phyloP scores from a whole-genome alignment of 2,113 vertebrate genomes.

The Ursus arctos region DNA sequence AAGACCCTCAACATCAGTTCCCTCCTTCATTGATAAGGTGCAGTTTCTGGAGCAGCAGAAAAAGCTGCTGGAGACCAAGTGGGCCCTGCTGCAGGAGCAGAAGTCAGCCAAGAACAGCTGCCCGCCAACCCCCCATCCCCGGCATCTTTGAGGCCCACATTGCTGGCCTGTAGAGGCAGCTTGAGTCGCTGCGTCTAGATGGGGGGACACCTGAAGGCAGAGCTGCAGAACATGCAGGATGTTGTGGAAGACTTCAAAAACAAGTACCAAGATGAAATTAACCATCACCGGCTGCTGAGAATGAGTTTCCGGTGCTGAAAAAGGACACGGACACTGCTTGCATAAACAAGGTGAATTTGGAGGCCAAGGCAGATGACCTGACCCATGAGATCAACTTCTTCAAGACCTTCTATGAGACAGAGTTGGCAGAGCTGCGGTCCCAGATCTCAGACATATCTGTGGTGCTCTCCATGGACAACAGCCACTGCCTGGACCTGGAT shows the following conservation, averaged over 20 bases:
- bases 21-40: conserved; percentile 86
- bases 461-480: not conserved
- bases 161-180: conserved; percentile 92
- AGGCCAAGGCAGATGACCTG: not conserved
- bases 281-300: not conserved
- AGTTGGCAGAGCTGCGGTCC: not conserved
- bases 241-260: conserved; percentile 96
- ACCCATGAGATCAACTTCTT: not conserved
- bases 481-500: not conserved
- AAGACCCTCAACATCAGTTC: not conserved
- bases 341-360: not conserved
- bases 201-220: conserved; percentile 91
- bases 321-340: not conserved
- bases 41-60: conserved; percentile 95
- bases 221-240: conserved; percentile 94
- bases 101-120: conserved; percentile 84
- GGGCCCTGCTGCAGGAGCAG: conserved; percentile 93
- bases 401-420: not conserved
- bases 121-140: conserved; percentile 75
- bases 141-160: conserved; percentile 95
- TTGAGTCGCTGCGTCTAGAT: conserved; percentile 91
- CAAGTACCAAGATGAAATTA: conserved; percentile 88
- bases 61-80: conserved; percentile 95
- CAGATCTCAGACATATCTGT: not conserved
- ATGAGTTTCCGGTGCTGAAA: not conserved